Conservation (phyloP, 2,797 vertebrate genomes). For the Lacerta viridis region DNA sequence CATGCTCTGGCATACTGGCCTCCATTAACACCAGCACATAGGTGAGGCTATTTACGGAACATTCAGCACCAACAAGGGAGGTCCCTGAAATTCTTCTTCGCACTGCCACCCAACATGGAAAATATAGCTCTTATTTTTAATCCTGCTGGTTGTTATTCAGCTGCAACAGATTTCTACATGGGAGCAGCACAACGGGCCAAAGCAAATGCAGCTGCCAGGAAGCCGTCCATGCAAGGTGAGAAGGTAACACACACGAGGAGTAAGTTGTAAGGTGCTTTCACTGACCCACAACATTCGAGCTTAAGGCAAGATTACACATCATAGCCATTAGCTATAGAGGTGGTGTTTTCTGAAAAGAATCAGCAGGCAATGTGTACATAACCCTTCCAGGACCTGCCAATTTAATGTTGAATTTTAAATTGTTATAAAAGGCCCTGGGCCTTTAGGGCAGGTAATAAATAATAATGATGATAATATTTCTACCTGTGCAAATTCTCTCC, state of each 20-base stretch:
- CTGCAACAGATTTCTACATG: slow-evolving; percentile 33
- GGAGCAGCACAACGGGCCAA: slow-evolving; percentile 51
- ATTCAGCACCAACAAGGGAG: slow-evolving; percentile 62
- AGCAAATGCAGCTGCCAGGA: slow-evolving; percentile 60
- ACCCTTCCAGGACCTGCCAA: not conserved
- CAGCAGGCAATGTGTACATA: not conserved
- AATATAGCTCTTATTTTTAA: slow-evolving; percentile 62
- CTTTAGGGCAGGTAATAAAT: no score
- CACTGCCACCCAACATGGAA: not conserved
- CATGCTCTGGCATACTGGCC: not conserved
- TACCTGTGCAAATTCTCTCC: no score
- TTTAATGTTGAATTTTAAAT: no score
- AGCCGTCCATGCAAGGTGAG: slow-evolving; percentile 41
- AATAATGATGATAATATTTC: no score
- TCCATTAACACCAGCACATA: not conserved
- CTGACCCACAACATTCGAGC: not conserved
- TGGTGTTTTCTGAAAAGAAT: not conserved
- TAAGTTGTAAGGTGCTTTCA: not conserved
- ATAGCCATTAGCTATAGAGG: not conserved
- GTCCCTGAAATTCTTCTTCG: slow-evolving; percentile 27
- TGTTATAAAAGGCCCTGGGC: no score
- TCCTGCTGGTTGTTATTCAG: slow-evolving; percentile 47
- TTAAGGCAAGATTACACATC: not conserved
- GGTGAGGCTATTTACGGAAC: slow-evolving; percentile 37
- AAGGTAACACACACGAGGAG: slow-evolving; percentile 1